A percentile compares a stretch with the other conserved stretches of the same genome.
Evolutionary conservation across 1,140 invertebrate genomes (phyloP).

Genomic region (Drosophila punjabiensis): DNA sequence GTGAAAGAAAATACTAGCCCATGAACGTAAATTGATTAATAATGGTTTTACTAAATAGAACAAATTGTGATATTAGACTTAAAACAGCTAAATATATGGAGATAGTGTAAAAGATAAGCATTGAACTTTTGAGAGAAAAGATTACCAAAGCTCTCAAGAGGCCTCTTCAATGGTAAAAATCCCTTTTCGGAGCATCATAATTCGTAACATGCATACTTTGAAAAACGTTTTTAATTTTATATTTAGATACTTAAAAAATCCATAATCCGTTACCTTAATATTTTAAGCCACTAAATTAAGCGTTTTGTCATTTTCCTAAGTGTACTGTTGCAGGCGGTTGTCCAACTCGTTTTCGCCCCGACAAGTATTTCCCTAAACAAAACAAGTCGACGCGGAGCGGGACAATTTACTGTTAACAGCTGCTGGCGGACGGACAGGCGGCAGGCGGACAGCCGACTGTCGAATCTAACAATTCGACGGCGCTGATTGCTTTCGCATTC

Average conservation of each 20-base stretch:
- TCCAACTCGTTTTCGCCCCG: slow-evolving; percentile 43
- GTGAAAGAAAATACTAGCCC: neutral
- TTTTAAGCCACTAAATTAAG: too few relatives aligned
- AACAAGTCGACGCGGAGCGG: slow-evolving; percentile 15
- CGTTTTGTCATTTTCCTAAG: too few relatives aligned
- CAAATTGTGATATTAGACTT: neutral
- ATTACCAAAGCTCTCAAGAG: neutral
- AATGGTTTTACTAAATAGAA: too few relatives aligned
- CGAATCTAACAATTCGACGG: slow-evolving; percentile 59
- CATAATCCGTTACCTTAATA: neutral
- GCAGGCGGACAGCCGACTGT: slow-evolving; percentile 13
- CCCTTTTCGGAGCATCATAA: too few relatives aligned
- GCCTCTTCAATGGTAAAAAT: too few relatives aligned
- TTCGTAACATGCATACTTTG: too few relatives aligned
- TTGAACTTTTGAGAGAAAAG: neutral
- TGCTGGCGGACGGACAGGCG: slow-evolving; percentile 6
- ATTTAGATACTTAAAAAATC: too few relatives aligned
- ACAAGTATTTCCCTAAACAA: slow-evolving; percentile 61
- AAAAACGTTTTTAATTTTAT: too few relatives aligned
- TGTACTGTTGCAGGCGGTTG: slow-evolving; percentile 14
- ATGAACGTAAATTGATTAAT: neutral
- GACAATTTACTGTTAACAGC: slow-evolving; percentile 62
- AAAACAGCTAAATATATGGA: neutral
- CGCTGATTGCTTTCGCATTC: slow-evolving; percentile 54
- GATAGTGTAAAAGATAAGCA: too few relatives aligned